A percentile compares a stretch with the other conserved stretches of the same genome.
These are phyloP conservation scores for Manis javanica DNA, from an alignment of 2,797 vertebrate species.

Conservation along the genomic window DNA sequence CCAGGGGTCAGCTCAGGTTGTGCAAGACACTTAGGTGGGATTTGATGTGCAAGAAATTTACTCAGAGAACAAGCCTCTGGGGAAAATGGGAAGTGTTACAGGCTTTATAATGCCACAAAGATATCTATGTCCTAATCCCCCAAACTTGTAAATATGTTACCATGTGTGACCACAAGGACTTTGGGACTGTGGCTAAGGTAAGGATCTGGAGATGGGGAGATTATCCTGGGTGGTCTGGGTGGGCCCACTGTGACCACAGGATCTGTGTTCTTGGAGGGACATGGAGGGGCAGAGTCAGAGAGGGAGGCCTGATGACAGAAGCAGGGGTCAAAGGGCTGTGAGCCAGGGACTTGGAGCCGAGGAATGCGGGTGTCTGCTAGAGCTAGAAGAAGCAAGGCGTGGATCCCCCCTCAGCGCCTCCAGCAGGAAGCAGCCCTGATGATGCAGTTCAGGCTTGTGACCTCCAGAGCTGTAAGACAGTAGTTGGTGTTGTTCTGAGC, in stretches of 20 bases:
- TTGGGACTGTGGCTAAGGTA: background rate
- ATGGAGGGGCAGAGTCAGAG: background rate
- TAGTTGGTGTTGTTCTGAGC: background rate
- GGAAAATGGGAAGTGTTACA: background rate
- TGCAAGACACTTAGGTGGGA: background rate
- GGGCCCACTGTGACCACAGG: too few species aligned
- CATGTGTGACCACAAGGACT: background rate
- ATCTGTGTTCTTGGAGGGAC: background rate
- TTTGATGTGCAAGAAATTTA: background rate
- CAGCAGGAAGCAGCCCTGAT: background rate
- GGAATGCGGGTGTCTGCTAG: background rate
- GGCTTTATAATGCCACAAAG: background rate
- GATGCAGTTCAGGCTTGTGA: background rate
- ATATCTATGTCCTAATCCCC: background rate
- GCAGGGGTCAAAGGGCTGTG: background rate
- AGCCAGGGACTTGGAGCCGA: background rate
- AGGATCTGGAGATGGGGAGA: background rate
- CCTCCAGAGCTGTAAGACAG: background rate
- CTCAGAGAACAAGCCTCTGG: background rate
- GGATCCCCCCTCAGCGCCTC: background rate
- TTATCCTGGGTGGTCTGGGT: background rate
- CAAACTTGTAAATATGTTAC: background rate
- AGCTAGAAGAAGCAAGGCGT: background rate
- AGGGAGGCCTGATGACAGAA: background rate
- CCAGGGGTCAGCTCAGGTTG: background rate